phyloP scores from a whole-genome alignment of 2,888 invertebrate genomes.

The Notocelia uddmanniana region DNA sequence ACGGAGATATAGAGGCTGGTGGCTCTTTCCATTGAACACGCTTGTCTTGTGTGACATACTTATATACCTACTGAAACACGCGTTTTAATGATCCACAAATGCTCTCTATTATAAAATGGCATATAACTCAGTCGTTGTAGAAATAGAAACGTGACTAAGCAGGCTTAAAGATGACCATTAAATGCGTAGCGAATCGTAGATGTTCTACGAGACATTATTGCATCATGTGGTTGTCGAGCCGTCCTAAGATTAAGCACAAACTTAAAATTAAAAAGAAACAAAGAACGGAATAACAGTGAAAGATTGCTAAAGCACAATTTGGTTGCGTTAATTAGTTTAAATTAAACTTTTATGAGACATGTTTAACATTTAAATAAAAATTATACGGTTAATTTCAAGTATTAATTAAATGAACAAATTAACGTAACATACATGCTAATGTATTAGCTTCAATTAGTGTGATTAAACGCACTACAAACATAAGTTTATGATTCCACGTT shows the following conservation, averaged over 20 bases:
- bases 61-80: slow-evolving; percentile 27
- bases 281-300: not conserved
- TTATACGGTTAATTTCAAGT: too few relatives aligned
- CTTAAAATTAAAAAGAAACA: too few relatives aligned
- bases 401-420: too few relatives aligned
- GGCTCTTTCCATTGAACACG: slow-evolving; percentile 41
- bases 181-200: slow-evolving; percentile 34
- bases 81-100: too few relatives aligned
- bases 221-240: not conserved
- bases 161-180: not conserved
- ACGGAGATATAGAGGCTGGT: slow-evolving; percentile 3
- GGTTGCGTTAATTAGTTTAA: not conserved
- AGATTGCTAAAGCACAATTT: not conserved
- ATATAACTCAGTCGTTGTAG: not conserved
- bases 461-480: too few relatives aligned
- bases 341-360: too few relatives aligned
- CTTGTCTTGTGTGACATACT: slow-evolving; percentile 29
- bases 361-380: too few relatives aligned
- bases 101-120: too few relatives aligned
- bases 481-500: too few relatives aligned
- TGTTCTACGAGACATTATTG: slow-evolving; percentile 20
- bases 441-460: too few relatives aligned
- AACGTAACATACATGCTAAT: too few relatives aligned
- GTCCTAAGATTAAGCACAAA: not conserved
- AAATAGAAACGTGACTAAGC: not conserved